Base-by-base conservation (phyloP, 1,140 invertebrate genomes). In the Protaetia brevitarsis region DNA sequence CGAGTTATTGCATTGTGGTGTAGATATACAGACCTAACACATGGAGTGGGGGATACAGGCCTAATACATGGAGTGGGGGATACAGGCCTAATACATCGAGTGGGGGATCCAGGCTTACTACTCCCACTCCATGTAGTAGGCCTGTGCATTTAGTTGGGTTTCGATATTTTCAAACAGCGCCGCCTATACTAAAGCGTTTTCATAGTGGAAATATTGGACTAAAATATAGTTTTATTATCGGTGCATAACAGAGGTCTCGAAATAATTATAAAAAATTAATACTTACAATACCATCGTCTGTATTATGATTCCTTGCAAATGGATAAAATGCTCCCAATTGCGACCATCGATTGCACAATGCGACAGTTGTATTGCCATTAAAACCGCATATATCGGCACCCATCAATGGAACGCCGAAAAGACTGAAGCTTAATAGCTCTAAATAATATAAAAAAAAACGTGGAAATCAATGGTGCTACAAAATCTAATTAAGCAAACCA, bases 341-440 rank as follows among this genome's bases (percentile, higher is more conserved):
- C 83, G 85, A 87, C 92, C 92, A 95, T 0, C 91, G 81, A 71
- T 85, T 86, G 75, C 92, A 95, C 0, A 95, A 79, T 23, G 84
- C 78, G 11, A 74, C 79, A 0, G 90, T 94, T 0, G 93, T 88
- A 74, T 93, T 88, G 2, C 86, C 87, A 72, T 84, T 84, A 79
- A 95, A 96, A 1, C 94, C 94, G 81, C 94, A 96, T 69, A 96
- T 95, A 78, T 96, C 93, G 2, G 93, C 89, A 1, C 94, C 94
- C 77, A 94, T 88, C 83, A 93, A 83, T 7, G 92, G 90, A 26
- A 94, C 87, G 60, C 94, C 94, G 80, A 93, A 95, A 58, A 96
- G 78, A 71, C 87, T 91, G 78, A 90, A 93, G 71, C 86, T 87
- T 16, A 96, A 77, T 59, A 94, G 81, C 70, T 89, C 89, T 84